phyloP scores from a whole-genome alignment of 2,888 invertebrate species.

The Cryptocephalus moraei region DNA sequence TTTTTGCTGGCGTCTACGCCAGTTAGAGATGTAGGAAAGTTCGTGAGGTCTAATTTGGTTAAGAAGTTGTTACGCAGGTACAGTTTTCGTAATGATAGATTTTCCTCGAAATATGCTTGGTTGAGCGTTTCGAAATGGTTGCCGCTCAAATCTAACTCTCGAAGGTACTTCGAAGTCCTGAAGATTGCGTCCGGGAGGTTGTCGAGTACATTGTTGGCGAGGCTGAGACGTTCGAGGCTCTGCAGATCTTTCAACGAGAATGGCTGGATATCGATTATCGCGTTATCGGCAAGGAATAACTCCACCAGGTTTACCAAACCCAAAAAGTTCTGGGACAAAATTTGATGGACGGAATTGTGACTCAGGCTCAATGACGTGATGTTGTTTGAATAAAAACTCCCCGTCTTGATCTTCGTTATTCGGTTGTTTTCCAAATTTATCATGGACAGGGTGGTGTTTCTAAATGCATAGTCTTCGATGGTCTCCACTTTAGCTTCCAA shows the following conservation, averaged over 20 bases:
- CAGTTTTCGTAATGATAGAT: neutral
- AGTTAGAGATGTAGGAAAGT: neutral
- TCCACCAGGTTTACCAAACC: neutral
- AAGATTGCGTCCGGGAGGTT: neutral
- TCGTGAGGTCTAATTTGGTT: neutral
- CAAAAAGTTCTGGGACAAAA: neutral
- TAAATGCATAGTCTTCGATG: neutral
- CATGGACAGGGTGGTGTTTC: neutral
- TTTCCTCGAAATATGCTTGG: neutral
- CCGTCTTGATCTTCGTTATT: neutral
- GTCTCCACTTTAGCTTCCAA: neutral
- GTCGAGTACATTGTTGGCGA: neutral
- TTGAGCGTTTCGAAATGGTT: neutral
- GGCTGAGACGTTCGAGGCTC: neutral
- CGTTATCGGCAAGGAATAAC: neutral
- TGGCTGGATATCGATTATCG: neutral
- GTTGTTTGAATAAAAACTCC: neutral
- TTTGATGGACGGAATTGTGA: neutral
- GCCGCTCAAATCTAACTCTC: neutral
- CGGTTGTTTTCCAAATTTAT: neutral
- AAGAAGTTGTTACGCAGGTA: neutral
- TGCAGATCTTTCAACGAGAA: neutral
- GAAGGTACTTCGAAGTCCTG: neutral
- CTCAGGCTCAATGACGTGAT: neutral
- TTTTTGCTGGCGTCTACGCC: neutral